These are phyloP conservation scores for Octopus bimaculoides DNA, from an alignment of 1,140 invertebrate species.

Conservation along the genomic window DNA sequence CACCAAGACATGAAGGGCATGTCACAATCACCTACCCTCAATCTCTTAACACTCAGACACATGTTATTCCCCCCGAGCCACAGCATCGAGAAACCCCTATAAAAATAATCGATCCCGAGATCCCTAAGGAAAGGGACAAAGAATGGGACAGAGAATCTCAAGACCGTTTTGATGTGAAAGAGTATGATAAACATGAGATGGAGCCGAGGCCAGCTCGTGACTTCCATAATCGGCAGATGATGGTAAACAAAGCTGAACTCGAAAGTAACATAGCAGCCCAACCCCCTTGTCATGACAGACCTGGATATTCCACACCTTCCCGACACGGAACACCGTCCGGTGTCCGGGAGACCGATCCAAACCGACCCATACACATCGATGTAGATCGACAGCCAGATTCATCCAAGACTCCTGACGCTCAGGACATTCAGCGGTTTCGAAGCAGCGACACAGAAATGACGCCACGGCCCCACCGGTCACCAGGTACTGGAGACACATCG, in stretches of 20 bases:
- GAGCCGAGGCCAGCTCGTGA: background rate
- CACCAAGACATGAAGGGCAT: conserved; percentile 10
- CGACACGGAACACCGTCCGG: background rate
- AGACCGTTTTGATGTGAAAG: background rate
- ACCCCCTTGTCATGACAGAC: background rate
- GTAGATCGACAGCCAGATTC: conserved; percentile 5
- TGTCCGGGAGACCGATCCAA: background rate
- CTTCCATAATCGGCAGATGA: background rate
- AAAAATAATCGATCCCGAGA: conserved; percentile 22
- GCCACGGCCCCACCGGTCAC: background rate
- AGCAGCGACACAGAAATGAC: background rate
- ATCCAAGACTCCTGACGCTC: conserved; percentile 4
- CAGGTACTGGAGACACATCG: background rate
- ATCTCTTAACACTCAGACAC: conserved; percentile 13
- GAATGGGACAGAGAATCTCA: background rate
- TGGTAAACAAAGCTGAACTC: background rate
- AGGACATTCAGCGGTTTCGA: background rate
- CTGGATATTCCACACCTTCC: background rate
- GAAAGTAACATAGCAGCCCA: background rate
- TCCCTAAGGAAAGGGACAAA: conserved; percentile 16
- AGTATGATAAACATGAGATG: conserved; percentile 2
- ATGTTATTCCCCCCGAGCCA: conserved; percentile 18
- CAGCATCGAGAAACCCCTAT: conserved; percentile 23
- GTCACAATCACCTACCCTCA: conserved; percentile 8
- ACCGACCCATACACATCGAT: background rate